These are phyloP conservation scores for Cyprichromis sp. DNA, from an alignment of 2,113 vertebrate genomes.

Conservation along the genomic window DNA sequence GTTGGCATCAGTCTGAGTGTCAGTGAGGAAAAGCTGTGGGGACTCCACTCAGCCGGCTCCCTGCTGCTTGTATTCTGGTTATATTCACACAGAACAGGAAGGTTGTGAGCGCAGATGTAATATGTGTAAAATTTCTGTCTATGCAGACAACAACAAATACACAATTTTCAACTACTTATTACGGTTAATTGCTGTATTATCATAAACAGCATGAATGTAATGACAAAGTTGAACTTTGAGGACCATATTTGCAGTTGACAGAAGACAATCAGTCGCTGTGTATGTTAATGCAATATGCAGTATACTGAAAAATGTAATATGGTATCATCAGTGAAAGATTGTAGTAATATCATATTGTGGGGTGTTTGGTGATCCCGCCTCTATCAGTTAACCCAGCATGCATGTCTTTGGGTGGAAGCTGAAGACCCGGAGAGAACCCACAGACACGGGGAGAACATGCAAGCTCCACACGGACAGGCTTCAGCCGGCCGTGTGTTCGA, in stretches of 20 bases:
- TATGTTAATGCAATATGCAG: not conserved
- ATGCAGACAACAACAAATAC: not conserved
- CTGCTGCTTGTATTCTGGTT: not conserved
- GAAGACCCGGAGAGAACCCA: not conserved
- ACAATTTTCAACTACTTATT: not conserved
- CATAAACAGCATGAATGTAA: not conserved
- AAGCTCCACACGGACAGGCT: not conserved
- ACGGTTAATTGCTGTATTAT: not conserved
- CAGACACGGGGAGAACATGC: not conserved
- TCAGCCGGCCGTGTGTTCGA: accelerated
- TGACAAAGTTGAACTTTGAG: not conserved
- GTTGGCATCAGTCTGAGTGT: not conserved
- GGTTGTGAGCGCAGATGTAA: not conserved
- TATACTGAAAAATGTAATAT: not conserved
- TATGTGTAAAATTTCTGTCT: not conserved
- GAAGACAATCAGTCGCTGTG: accelerated
- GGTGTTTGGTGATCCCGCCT: not conserved
- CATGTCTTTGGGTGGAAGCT: not conserved
- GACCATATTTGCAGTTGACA: accelerated
- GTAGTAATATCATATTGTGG: accelerated
- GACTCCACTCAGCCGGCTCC: not conserved
- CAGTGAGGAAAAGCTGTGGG: not conserved
- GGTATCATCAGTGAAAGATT: not conserved
- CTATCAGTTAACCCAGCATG: not conserved
- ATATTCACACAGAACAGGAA: not conserved